These are phyloP conservation scores for Cerastis rubricosa DNA, from an alignment of 2,888 invertebrate genomes.

Conservation along the genomic window DNA sequence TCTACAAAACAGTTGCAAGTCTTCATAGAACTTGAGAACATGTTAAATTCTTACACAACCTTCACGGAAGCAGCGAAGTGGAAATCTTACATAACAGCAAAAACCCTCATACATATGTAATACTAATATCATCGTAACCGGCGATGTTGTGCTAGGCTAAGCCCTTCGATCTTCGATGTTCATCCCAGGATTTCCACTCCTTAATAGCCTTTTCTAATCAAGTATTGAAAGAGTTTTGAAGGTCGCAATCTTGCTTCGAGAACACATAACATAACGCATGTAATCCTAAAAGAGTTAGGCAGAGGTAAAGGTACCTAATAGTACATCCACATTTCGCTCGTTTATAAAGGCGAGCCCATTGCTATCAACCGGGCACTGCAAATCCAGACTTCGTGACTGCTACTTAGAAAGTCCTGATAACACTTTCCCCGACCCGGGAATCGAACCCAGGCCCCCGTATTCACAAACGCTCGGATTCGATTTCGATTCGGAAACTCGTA, in stretches of 20 bases:
- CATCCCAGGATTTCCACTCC: conserved; percentile 17
- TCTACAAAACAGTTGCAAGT: background rate
- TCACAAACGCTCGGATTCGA: no score
- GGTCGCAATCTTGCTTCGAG: conserved; percentile 21
- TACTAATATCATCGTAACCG: conserved; percentile 13
- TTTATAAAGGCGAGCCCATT: no score
- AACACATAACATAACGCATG: background rate
- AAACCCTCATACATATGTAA: conserved; percentile 32
- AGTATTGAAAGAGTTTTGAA: conserved; percentile 40
- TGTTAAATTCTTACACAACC: conserved; percentile 17
- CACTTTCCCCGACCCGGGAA: no score
- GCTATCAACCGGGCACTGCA: no score
- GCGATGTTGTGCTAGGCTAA: conserved; percentile 4
- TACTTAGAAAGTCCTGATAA: no score
- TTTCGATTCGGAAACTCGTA: no score
- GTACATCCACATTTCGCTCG: no score
- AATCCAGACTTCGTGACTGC: no score
- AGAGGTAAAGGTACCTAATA: no score
- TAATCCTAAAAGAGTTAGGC: no score
- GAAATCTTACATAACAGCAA: conserved; percentile 42
- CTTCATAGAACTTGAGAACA: background rate
- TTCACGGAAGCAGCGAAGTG: conserved; percentile 18
- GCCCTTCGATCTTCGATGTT: conserved; percentile 1
- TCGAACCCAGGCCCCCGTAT: no score
- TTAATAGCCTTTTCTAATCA: conserved; percentile 23